phyloP scores from a whole-genome alignment of 2,888 invertebrate genomes.

The Atrina japonica region DNA sequence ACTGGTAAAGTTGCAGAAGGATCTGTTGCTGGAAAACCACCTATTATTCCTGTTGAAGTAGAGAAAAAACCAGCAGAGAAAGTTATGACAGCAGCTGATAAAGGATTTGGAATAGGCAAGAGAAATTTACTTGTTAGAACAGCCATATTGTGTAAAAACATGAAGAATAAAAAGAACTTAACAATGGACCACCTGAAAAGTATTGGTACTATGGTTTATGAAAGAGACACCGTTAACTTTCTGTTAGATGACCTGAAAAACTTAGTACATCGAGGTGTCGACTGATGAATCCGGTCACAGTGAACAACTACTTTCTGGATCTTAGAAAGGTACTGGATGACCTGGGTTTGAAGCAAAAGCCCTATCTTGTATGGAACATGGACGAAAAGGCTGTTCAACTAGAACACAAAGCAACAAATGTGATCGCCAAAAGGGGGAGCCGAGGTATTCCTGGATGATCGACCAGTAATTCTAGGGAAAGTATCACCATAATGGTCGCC shows the following conservation, averaged over 20 bases:
- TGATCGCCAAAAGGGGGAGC: conserved; percentile 8
- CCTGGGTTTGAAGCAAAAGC: conserved; percentile 6
- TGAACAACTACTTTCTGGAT: conserved; percentile 18
- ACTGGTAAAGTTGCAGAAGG: conserved; percentile 12
- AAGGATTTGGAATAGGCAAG: conserved; percentile 20
- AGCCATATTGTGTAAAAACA: background rate
- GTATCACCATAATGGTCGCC: conserved; percentile 12
- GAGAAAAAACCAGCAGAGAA: conserved; percentile 4
- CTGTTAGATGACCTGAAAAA: conserved; percentile 22
- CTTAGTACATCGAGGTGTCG: conserved; percentile 1
- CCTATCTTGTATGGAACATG: conserved; percentile 16
- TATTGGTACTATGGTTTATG: conserved; percentile 17
- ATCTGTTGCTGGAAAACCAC: conserved; percentile 16
- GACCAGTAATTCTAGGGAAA: background rate
- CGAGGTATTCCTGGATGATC: background rate
- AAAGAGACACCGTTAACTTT: conserved; percentile 9
- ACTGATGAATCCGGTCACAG: conserved; percentile 15
- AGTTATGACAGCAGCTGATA: background rate
- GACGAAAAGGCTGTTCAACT: conserved; percentile 23
- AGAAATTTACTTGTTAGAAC: conserved; percentile 3
- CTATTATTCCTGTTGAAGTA: conserved; percentile 14
- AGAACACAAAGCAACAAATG: conserved; percentile 19
- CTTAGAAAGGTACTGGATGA: conserved; percentile 1
- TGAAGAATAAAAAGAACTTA: conserved; percentile 19
- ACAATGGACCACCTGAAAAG: conserved; percentile 11